These are phyloP conservation scores for Onychomys arenicola DNA, from an alignment of 2,797 vertebrate species.

Conservation along the genomic window DNA sequence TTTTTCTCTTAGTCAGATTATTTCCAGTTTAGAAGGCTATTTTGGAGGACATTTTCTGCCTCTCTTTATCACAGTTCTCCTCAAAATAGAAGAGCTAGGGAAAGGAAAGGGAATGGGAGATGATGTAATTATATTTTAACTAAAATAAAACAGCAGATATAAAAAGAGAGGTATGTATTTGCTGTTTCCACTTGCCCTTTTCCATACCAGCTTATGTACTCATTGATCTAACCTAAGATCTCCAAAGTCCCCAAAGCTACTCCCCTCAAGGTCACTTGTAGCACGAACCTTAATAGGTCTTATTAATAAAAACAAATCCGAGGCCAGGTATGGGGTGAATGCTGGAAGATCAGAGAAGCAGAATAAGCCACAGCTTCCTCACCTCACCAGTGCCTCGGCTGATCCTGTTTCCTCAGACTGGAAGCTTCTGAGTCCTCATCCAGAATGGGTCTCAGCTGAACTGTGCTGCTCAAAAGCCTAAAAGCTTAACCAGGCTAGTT, in stretches of 20 bases:
- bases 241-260: neutral
- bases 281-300: no score
- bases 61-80: neutral
- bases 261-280: neutral
- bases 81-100: neutral
- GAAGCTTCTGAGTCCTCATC: no score
- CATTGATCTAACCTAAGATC: neutral
- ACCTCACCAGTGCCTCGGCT: no score
- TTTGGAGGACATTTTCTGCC: neutral
- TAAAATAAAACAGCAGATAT: neutral
- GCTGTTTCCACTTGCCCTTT: neutral
- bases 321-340: no score
- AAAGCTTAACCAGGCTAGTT: no score
- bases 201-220: neutral
- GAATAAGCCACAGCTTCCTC: no score
- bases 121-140: neutral
- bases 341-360: no score
- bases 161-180: constrained; percentile 7
- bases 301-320: no score
- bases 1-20: neutral
- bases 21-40: constrained; percentile 42
- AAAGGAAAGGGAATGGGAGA: neutral
- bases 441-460: no score
- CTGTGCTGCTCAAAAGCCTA: no score
- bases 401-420: no score